These are phyloP conservation scores for Leptura quadrifasciata DNA, from an alignment of 2,888 invertebrate species.

Conservation along the genomic window DNA sequence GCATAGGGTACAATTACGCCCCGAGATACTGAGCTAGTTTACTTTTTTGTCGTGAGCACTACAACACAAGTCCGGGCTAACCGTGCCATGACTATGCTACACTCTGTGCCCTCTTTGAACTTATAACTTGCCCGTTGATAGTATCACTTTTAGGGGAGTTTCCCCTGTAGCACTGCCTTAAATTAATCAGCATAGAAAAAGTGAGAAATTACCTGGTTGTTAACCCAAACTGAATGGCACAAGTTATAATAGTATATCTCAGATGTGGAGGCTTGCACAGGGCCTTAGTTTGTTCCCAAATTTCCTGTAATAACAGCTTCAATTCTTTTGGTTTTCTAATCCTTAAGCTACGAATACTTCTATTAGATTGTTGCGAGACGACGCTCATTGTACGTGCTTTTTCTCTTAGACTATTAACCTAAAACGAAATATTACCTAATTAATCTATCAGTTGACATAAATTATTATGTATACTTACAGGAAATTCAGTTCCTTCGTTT, in stretches of 20 bases:
- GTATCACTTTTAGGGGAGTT: no score
- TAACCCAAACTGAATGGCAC: slow-evolving; percentile 88
- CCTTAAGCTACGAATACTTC: slow-evolving; percentile 82
- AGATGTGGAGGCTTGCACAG: slow-evolving; percentile 85
- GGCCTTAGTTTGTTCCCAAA: slow-evolving; percentile 85
- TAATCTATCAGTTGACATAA: no score
- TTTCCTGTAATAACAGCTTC: slow-evolving; percentile 81
- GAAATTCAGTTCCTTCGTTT: slow-evolving; percentile 81
- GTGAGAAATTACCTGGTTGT: slow-evolving; percentile 79
- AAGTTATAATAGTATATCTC: slow-evolving; percentile 84
- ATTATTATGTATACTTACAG: slow-evolving; percentile 75
- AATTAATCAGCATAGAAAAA: no score
- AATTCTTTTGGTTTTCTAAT: slow-evolving; percentile 84
- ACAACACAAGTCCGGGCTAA: no score
- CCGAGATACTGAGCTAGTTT: no score
- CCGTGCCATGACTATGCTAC: no score
- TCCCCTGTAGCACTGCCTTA: no score
- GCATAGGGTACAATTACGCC: no score
- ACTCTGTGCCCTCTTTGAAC: no score
- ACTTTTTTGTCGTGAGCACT: no score
- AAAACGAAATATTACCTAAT: slow-evolving; percentile 48
- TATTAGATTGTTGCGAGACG: slow-evolving; percentile 79
- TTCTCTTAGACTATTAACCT: slow-evolving; percentile 84
- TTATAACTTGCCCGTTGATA: no score
- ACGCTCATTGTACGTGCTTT: slow-evolving; percentile 80